phyloP scores from a whole-genome alignment of 2,113 vertebrate species.

The Oxyruncus cristatus region DNA sequence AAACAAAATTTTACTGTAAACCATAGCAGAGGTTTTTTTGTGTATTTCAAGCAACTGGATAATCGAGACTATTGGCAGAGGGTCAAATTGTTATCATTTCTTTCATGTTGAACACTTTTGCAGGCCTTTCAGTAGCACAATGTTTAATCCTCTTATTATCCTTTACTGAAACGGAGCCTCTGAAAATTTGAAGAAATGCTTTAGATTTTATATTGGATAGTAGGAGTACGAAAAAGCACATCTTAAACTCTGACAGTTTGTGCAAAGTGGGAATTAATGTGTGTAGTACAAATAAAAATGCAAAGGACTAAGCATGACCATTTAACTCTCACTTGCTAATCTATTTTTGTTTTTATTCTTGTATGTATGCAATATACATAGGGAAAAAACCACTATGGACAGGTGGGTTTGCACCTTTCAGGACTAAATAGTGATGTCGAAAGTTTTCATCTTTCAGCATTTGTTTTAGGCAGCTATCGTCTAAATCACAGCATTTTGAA shows the following conservation, averaged over 20 bases:
- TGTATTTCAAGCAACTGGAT: slow-evolving; percentile 42
- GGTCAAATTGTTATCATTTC: slow-evolving; percentile 16
- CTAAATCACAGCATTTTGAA: background rate
- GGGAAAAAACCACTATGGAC: background rate
- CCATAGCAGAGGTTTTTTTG: background rate
- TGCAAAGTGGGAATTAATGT: background rate
- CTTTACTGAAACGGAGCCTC: slow-evolving; percentile 11
- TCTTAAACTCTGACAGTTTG: slow-evolving; percentile 17
- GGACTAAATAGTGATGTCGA: background rate
- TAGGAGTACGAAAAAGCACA: background rate
- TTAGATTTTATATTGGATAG: slow-evolving; percentile 36
- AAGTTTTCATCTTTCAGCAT: background rate
- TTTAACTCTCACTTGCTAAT: background rate
- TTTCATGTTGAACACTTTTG: slow-evolving; percentile 42
- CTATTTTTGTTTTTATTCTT: background rate
- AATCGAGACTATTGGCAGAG: background rate
- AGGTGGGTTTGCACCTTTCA: slow-evolving; percentile 18
- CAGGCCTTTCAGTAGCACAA: slow-evolving; percentile 21
- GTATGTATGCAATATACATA: background rate
- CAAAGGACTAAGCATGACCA: background rate
- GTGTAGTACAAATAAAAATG: background rate
- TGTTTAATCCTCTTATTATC: slow-evolving; percentile 38
- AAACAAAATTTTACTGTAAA: slow-evolving; percentile 18
- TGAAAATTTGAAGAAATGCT: slow-evolving; percentile 49
- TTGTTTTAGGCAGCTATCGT: background rate